Conservation (phyloP, 2,888 invertebrate species). For the Autographa gamma region DNA sequence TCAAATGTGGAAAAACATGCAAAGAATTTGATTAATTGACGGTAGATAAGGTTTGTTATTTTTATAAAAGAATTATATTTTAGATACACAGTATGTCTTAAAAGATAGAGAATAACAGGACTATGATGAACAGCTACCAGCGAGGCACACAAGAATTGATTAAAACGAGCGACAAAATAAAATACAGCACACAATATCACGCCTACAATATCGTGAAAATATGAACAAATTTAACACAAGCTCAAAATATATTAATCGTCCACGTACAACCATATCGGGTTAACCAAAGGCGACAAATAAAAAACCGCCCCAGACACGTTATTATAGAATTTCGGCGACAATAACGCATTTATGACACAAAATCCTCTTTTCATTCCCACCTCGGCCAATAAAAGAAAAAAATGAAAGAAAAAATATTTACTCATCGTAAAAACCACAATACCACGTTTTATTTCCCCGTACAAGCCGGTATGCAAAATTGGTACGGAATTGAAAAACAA, state of each 20-base stretch:
- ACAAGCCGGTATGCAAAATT: slow-evolving; percentile 87
- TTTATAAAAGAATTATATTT: too few relatives aligned
- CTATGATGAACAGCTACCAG: too few relatives aligned
- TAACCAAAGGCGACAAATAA: slow-evolving; percentile 54
- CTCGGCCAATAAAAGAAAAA: slow-evolving; percentile 78
- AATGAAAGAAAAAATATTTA: slow-evolving; percentile 76
- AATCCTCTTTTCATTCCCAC: slow-evolving; percentile 82
- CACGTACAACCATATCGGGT: slow-evolving; percentile 44
- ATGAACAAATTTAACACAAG: background rate
- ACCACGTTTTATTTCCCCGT: slow-evolving; percentile 80
- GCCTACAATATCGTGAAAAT: slow-evolving; percentile 3
- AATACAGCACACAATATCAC: background rate
- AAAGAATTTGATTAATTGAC: too few relatives aligned
- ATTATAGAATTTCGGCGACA: slow-evolving; percentile 68
- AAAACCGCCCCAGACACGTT: slow-evolving; percentile 60
- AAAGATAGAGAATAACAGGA: too few relatives aligned
- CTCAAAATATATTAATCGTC: slow-evolving; percentile 32
- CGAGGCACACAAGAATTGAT: too few relatives aligned
- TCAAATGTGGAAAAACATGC: too few relatives aligned
- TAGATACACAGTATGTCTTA: too few relatives aligned
- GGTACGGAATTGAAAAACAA: slow-evolving; percentile 89
- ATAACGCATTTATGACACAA: slow-evolving; percentile 58
- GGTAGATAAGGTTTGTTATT: too few relatives aligned
- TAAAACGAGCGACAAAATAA: too few relatives aligned
- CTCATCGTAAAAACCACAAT: slow-evolving; percentile 87